Evolutionary conservation across 1,140 invertebrate species (phyloP).

Genomic region (Orius insidiosus): DNA sequence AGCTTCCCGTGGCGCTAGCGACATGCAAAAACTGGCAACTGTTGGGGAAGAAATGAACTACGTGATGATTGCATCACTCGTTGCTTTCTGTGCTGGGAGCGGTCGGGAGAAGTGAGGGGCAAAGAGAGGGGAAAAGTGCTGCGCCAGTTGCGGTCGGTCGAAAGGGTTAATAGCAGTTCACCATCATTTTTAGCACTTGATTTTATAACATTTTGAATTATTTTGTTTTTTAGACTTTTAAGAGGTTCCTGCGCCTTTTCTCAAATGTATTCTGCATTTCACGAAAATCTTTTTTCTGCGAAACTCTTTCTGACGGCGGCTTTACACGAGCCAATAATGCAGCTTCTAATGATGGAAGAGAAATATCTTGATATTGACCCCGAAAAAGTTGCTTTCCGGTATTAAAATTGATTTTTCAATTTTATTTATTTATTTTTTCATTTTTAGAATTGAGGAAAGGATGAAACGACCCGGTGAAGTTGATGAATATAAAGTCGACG

Average conservation of each 20-base stretch:
- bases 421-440: conserved; percentile 17
- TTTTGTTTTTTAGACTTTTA: conserved; percentile 43
- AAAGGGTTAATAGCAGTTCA: too few relatives aligned
- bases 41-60: too few relatives aligned
- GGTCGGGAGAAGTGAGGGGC: too few relatives aligned
- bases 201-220: too few relatives aligned
- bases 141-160: too few relatives aligned
- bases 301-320: conserved; percentile 86
- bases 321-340: conserved; percentile 78
- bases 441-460: conserved; percentile 50
- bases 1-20: too few relatives aligned
- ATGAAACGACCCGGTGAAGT: conserved; percentile 64
- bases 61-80: too few relatives aligned
- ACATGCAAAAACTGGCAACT: too few relatives aligned
- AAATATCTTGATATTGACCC: conserved; percentile 85
- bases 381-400: conserved; percentile 55
- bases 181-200: too few relatives aligned
- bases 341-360: conserved; percentile 83
- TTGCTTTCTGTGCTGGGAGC: too few relatives aligned
- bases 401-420: conserved; percentile 21
- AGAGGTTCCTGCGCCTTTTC: conserved; percentile 79
- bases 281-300: conserved; percentile 76
- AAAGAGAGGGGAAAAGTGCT: too few relatives aligned
- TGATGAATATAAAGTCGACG: conserved; percentile 45
- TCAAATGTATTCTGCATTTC: conserved; percentile 73